Evolutionary conservation across 2,888 invertebrate genomes (phyloP).

Genomic region (Aplocera efformata): DNA sequence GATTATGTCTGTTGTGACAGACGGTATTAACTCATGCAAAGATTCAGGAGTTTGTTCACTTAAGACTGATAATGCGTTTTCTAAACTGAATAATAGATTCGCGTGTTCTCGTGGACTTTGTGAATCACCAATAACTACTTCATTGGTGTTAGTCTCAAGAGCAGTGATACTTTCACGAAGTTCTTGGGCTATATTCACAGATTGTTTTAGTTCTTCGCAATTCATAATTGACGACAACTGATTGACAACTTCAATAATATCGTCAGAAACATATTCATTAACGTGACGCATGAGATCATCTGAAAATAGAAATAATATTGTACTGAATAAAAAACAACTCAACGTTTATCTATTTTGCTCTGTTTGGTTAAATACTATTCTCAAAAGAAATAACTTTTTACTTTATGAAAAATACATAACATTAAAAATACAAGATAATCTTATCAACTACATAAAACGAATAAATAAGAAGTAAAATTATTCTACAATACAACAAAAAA

Average conservation of each 20-base stretch:
- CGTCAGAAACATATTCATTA: slow-evolving; percentile 42
- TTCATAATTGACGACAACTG: slow-evolving; percentile 33
- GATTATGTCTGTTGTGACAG: slow-evolving; percentile 20
- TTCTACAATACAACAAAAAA: no score
- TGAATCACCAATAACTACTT: slow-evolving; percentile 18
- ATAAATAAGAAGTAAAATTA: no score
- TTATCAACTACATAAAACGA: no score
- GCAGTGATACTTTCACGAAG: slow-evolving; percentile 36
- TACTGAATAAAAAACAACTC: no score
- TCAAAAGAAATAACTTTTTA: no score
- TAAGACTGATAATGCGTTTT: slow-evolving; percentile 31
- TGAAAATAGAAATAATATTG: slow-evolving; percentile 32
- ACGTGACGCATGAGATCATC: slow-evolving; percentile 41
- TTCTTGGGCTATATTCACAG: slow-evolving; percentile 40
- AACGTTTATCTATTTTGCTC: no score
- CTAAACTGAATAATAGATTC: slow-evolving; percentile 31
- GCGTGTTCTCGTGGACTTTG: slow-evolving; percentile 26
- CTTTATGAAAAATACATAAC: not conserved
- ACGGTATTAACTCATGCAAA: slow-evolving; percentile 22
- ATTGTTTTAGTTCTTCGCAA: slow-evolving; percentile 34
- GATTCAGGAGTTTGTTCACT: slow-evolving; percentile 29
- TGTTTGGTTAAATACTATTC: no score
- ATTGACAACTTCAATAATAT: slow-evolving; percentile 34
- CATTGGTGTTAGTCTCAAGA: slow-evolving; percentile 11
- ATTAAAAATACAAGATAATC: no score